Conservation (phyloP, 1,140 invertebrate genomes). For the Brachionus sp. region DNA sequence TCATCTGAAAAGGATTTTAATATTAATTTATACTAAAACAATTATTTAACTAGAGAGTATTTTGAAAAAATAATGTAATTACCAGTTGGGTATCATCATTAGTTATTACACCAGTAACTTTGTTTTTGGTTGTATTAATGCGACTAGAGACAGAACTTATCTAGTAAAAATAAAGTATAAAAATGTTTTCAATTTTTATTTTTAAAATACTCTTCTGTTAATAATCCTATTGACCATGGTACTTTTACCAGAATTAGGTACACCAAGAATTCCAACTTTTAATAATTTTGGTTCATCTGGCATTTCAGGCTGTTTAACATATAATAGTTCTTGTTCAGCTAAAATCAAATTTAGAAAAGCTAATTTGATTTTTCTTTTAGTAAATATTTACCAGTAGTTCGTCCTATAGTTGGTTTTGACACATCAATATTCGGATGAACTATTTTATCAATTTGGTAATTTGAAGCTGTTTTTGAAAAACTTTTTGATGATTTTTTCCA, state of each 20-base stretch:
- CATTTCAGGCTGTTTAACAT: slow-evolving; percentile 50
- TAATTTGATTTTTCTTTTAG: not conserved
- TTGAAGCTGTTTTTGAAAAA: not conserved
- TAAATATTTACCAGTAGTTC: slow-evolving; percentile 9
- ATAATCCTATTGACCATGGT: slow-evolving; percentile 82
- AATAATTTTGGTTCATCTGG: slow-evolving; percentile 63
- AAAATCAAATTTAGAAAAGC: not conserved
- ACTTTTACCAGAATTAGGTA: slow-evolving; percentile 89
- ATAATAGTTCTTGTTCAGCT: slow-evolving; percentile 34
- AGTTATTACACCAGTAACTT: slow-evolving; percentile 70
- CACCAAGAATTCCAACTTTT: slow-evolving; percentile 79
- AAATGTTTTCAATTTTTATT: too few species aligned
- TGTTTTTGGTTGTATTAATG: slow-evolving; percentile 79
- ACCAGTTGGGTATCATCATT: slow-evolving; percentile 75
- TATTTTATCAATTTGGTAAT: not conserved
- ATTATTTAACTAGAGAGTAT: too few species aligned
- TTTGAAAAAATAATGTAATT: slow-evolving; percentile 44
- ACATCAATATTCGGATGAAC: not conserved
- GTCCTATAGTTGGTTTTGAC: not conserved
- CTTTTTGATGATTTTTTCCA: not conserved
- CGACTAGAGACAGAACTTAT: slow-evolving; percentile 80
- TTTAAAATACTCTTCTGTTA: slow-evolving; percentile 72
- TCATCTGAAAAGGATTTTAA: not conserved
- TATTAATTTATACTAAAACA: too few species aligned
- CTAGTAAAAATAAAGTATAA: slow-evolving; percentile 51